A percentile compares a stretch with the other conserved stretches of the same genome.
These are phyloP conservation scores for Schizothorax lantsangensis DNA, from an alignment of 2,797 vertebrate species.

Conservation along the genomic window DNA sequence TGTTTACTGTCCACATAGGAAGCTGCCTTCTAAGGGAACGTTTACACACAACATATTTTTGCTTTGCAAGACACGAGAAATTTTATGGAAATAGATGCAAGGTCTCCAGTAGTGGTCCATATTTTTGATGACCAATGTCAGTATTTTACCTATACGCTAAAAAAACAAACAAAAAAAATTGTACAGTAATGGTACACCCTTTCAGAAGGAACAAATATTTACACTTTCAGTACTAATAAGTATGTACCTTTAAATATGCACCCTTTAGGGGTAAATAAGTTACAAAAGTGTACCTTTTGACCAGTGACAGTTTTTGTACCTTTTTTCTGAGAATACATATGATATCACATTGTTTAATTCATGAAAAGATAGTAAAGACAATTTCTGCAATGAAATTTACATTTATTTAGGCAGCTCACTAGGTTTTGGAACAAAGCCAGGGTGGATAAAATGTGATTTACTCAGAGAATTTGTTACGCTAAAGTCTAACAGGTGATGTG, in stretches of 20 bases:
- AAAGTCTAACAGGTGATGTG: not conserved
- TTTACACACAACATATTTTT: not conserved
- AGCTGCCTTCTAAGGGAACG: not conserved
- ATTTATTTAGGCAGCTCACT: not conserved
- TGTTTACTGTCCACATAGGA: not conserved
- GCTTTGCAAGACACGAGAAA: not conserved
- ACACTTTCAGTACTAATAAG: too few species aligned
- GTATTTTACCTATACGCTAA: not conserved
- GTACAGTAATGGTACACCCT: not conserved
- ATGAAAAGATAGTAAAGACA: not conserved
- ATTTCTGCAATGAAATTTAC: not conserved
- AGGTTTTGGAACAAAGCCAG: not conserved
- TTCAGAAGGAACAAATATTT: too few species aligned
- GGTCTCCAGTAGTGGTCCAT: not conserved
- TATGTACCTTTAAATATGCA: too few species aligned
- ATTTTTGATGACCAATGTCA: not conserved
- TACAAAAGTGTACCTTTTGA: too few species aligned
- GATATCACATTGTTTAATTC: not conserved
- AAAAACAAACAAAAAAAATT: not conserved
- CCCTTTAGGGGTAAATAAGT: too few species aligned
- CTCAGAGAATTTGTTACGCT: constrained; percentile 3
- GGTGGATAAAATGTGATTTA: not conserved
- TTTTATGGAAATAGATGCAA: not conserved
- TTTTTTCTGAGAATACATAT: not conserved
- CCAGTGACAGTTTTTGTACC: not conserved